A percentile compares a stretch with the other conserved stretches of the same genome.
Conservation (phyloP, 2,888 invertebrate genomes). For the Philereme vetulata region DNA sequence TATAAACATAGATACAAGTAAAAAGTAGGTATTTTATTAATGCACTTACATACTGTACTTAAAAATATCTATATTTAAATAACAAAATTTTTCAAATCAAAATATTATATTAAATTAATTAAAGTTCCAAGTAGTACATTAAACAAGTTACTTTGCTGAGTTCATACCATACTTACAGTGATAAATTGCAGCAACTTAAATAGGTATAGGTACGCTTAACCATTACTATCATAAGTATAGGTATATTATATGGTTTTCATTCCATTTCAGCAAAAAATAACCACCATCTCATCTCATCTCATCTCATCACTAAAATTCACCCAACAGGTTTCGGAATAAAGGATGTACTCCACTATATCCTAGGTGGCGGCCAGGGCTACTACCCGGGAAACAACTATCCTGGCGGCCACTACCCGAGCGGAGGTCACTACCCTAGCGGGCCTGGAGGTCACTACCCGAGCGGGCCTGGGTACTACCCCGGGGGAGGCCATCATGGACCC, state of each 20-base stretch:
- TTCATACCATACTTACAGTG: too few relatives aligned
- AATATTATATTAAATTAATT: too few relatives aligned
- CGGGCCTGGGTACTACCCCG: conserved; percentile 46
- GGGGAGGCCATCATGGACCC: conserved; percentile 43
- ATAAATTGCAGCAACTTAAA: too few relatives aligned
- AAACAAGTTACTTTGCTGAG: too few relatives aligned
- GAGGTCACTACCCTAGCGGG: conserved; percentile 40
- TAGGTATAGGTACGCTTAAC: conserved; percentile 4
- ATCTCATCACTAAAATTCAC: conserved; percentile 31
- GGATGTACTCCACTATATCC: conserved; percentile 77
- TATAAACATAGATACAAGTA: too few relatives aligned
- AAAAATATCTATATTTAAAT: too few relatives aligned
- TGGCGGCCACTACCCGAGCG: conserved; percentile 41
- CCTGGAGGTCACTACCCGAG: conserved; percentile 47
- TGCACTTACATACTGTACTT: too few relatives aligned
- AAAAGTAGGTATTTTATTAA: too few relatives aligned
- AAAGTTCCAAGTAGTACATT: too few relatives aligned
- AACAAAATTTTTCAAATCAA: too few relatives aligned
- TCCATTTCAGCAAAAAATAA: conserved; percentile 42
- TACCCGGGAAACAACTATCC: conserved; percentile 41
- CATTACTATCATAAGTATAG: background rate
- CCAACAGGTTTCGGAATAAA: conserved; percentile 77
- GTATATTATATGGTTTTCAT: background rate
- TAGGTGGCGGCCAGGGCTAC: conserved; percentile 69
- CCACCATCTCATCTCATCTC: conserved; percentile 40